phyloP scores from a whole-genome alignment of 1,140 invertebrate species.

The Lineus longissimus region DNA sequence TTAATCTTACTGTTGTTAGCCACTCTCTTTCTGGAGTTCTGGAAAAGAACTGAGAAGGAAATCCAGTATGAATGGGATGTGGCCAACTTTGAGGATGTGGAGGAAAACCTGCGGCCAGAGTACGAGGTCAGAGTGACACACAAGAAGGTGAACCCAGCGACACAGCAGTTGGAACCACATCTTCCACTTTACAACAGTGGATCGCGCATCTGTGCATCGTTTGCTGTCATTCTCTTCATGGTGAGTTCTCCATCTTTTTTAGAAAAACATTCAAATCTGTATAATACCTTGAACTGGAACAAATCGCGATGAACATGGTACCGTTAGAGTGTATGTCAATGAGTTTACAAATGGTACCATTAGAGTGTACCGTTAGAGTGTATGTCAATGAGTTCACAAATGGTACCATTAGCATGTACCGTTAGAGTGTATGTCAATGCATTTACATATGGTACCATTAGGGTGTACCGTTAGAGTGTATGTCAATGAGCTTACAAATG shows the following conservation, averaged over 20 bases:
- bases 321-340: too few species aligned
- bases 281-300: too few species aligned
- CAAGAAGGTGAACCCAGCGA: constrained; percentile 42
- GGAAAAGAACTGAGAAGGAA: constrained; percentile 67
- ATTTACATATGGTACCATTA: too few species aligned
- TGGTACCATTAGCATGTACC: too few species aligned
- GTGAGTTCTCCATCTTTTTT: constrained; percentile 22
- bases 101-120: constrained; percentile 47
- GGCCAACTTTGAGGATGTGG: constrained; percentile 57
- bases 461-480: too few species aligned
- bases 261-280: too few species aligned
- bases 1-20: constrained; percentile 59
- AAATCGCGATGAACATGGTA: too few species aligned
- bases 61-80: constrained; percentile 66
- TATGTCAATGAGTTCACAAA: too few species aligned
- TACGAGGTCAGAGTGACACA: constrained; percentile 36
- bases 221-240: constrained; percentile 37
- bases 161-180: constrained; percentile 42
- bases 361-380: too few species aligned
- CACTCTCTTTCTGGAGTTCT: constrained; percentile 87
- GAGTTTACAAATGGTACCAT: too few species aligned
- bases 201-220: constrained; percentile 32
- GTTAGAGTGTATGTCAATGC: too few species aligned
- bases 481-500: too few species aligned
- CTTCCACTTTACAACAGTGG: constrained; percentile 32